A percentile compares a stretch with the other conserved stretches of the same genome.
Evolutionary conservation across 2,113 vertebrate species (phyloP).

Genomic region (Microcebus lehilahytsara): DNA sequence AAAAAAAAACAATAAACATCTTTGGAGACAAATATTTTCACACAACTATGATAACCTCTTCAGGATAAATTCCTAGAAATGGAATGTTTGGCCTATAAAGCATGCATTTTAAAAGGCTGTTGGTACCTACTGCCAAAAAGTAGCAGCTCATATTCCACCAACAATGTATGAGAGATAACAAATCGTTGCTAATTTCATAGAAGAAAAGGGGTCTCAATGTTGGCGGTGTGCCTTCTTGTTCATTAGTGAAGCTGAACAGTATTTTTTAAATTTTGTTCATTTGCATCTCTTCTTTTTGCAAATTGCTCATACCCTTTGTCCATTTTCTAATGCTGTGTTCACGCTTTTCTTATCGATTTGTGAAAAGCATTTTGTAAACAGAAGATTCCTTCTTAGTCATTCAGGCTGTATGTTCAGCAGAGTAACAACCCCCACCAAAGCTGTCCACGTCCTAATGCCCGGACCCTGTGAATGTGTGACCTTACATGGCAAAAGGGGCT

Average conservation of each 20-base stretch:
- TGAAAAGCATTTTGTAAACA: neutral
- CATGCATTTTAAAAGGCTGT: rapidly evolving
- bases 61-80: neutral
- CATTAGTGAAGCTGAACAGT: rapidly evolving
- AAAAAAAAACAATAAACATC: neutral
- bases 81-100: neutral
- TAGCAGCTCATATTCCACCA: neutral
- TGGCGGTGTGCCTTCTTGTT: rapidly evolving
- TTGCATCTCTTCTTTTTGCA: neutral
- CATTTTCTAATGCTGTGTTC: neutral
- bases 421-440: neutral
- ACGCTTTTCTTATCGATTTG: neutral
- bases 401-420: neutral
- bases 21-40: neutral
- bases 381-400: neutral
- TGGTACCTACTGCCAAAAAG: neutral
- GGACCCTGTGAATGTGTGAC: rapidly evolving
- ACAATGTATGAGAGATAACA: neutral
- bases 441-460: rapidly evolving
- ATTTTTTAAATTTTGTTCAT: neutral
- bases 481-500: neutral
- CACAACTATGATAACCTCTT: neutral
- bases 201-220: rapidly evolving
- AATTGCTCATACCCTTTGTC: neutral
- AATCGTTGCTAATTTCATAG: rapidly evolving